Base-by-base conservation (phyloP, 2,888 invertebrate species). In the Periphyllus acericola region DNA sequence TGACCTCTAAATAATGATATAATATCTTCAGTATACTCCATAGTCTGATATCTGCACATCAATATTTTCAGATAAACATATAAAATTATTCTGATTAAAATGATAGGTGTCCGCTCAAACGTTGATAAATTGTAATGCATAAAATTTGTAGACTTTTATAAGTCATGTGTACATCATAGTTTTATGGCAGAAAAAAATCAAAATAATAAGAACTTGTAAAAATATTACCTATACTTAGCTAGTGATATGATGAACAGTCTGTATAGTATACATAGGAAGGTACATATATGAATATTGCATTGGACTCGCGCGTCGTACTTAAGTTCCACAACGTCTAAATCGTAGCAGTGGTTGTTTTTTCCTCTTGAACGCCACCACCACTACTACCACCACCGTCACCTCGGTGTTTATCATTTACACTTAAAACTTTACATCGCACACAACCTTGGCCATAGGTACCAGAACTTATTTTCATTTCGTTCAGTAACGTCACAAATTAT, bases 261-360 rank as follows among this genome's bases (percentile, higher is more conserved):
- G 60, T 60, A 60, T 60, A 60, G 25, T 25, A 3, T 25, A 60
- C 8, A 25, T 21, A 25, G 60, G 60, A 25, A 60, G 25, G 60
- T 40, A 74, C 36, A 19, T 40, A 4, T 34, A 84, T 84, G 84
- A 84, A 84, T 84, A 84, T 76, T 84, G 66, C 66, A 84, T 84
- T 66, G 46, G 46, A 40, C 40, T 55, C 83, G 9, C 55, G 21
- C 81, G 40, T 81, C 68, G 72, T 83, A 81, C 46, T 40, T 32
- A 46, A 52, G 52, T 46, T 52, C 17, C 71, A 32, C 71, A 29
- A 19, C 71, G 71, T 68, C 71, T 55, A 55, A 72, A 72, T 52
- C 72, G 34, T 32, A 32, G 78, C 32, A 55, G 78, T 55, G 78
- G 78, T 78, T 55, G 55, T 55, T 78, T 55, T 32, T 32, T 14